Base-by-base conservation (phyloP, 2,888 invertebrate species). In the Panopea generosa region DNA sequence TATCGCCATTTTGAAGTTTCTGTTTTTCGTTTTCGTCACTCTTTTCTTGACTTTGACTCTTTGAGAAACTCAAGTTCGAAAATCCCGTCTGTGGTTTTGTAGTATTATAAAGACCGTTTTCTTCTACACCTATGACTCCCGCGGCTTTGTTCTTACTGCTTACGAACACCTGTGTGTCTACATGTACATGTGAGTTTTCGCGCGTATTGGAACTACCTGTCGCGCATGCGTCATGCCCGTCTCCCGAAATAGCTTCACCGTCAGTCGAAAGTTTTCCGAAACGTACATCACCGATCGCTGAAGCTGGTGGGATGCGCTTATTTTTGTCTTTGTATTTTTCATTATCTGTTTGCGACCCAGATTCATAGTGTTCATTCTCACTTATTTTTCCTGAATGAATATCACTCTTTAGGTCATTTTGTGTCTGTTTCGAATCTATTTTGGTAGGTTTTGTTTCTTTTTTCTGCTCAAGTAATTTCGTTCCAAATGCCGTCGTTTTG, bases 151-250 rank as follows among this genome's bases (percentile, higher is more conserved):
- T 71, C 68, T 75, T 47, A 75, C 81, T 81, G 53, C 77, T 81
- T 2, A 77, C 77, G 52, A 81, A 81, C 62, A 81, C 77, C 75
- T 77, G 81, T 60, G 81, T 81, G 63, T 83, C 83, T 56, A 83
- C 80, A 53, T 73, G 77, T 60, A 77, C 47, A 53, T 65, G 72
- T 52, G 77, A 63, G 57, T 75, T 59, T 26, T 75, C 78, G 43
- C 57, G 72, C 57, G 76, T 49, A 56, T 63, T 71, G 26, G 29
- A 33, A 56, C 67, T 71, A 20, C 49, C 38, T 20, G 38, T 27
- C 11, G 71, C 71, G 82, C 77, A 75, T 77, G 82, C 73, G 69
- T 66, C 59, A 50, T 69, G 59, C 14, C 20, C 27, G 49, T 59
- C 63, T 55, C 50, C 50, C n/a, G 63, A 56, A 57, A 43, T 59